Evolutionary conservation across 2,113 vertebrate genomes (phyloP).

Genomic region (Serinus canaria): DNA sequence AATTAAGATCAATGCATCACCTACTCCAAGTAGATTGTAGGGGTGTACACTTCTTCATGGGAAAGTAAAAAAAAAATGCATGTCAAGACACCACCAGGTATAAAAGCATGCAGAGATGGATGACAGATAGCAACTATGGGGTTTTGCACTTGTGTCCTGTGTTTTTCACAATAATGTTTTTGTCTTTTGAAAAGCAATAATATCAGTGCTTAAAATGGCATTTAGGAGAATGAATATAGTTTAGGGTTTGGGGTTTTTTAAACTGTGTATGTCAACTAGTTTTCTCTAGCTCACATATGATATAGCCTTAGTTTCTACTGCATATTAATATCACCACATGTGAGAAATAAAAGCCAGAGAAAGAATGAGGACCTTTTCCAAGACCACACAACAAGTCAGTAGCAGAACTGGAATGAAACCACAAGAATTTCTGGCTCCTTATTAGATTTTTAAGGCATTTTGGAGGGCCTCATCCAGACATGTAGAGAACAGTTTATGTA

Average conservation of each 20-base stretch:
- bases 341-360: conserved; percentile 9
- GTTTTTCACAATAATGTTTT: background rate
- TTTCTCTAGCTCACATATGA: conserved; percentile 10
- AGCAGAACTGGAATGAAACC: conserved; percentile 55
- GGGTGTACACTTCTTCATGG: background rate
- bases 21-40: background rate
- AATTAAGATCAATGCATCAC: background rate
- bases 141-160: background rate
- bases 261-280: background rate
- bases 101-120: background rate
- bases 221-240: background rate
- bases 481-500: background rate
- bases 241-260: background rate
- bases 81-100: background rate
- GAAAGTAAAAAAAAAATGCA: background rate
- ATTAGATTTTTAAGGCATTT: conserved; percentile 44
- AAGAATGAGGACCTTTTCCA: conserved; percentile 40
- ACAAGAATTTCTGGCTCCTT: conserved; percentile 59
- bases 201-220: background rate
- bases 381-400: conserved; percentile 60
- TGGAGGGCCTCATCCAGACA: conserved; percentile 1
- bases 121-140: background rate
- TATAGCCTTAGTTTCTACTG: background rate
- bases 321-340: conserved; percentile 24
- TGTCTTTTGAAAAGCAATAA: background rate